Base-by-base conservation (phyloP, 2,888 invertebrate genomes). In the Lysandra bellargus region DNA sequence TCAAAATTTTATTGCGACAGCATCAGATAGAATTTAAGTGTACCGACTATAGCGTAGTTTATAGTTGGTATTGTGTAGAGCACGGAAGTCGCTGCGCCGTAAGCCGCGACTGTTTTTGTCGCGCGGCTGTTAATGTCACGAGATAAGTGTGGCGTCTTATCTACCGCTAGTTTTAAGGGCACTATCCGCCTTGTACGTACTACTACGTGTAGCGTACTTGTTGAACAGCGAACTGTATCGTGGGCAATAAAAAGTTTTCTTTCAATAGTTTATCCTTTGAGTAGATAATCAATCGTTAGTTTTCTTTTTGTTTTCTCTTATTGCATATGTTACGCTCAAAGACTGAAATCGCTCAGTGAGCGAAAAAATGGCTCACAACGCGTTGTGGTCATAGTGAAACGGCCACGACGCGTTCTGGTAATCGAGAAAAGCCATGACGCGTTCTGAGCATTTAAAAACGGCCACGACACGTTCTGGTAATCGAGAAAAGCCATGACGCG, bases 1-100 rank as follows among this genome's bases (percentile, higher is more conserved):
- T 69, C 69, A 69, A 69, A 33, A 69, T 69, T 37, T 69, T 69
- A 69, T 69, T 69, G 69, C 69, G 33, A 69, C 69, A 33, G 14
- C 69, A 69, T 69, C 33, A 33, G 69, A 69, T 69, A 69, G 33
- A 33, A 33, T 14, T 69, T 69, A 4, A 69, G 14, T 69, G 33
- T 37, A 37, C 4, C 33, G 69, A 69, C n/a, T 64, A 30, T 12
- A 69, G 33, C 37, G 33, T 14, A 69, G 69, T 37, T 12, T 69
- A 33, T 69, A 5, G 4, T 57, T 69, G 33, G 12, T 23, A 33
- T 33, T 33, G 33, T 69, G 33, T 5, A 23, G 23, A 4, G 33
- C 33, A 33, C 69, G 69, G 69, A 69, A 37, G 69, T 69, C 14
- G 12, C 12, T 37, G 33, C 14, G 33, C 33, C 69, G 69, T 37